Evolutionary conservation across 1,140 invertebrate genomes (phyloP).

Genomic region (Pseudomyrmex flavicornis): DNA sequence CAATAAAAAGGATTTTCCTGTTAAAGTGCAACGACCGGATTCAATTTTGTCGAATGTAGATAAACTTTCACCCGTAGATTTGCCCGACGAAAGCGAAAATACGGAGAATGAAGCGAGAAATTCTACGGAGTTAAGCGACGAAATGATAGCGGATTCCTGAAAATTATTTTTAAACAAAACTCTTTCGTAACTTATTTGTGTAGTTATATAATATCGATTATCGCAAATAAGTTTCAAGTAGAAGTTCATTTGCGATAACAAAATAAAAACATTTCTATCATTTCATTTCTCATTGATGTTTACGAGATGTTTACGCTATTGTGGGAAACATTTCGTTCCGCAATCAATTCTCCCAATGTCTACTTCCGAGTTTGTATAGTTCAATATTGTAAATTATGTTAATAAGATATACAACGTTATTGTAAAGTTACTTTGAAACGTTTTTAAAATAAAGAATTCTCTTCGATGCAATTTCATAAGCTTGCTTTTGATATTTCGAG

Average conservation of each 20-base stretch:
- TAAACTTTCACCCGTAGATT: conserved; percentile 34
- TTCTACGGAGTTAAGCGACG: background rate
- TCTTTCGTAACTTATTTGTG: conserved; percentile 50
- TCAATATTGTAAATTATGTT: conserved; percentile 40
- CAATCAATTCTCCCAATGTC: background rate
- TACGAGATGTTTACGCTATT: background rate
- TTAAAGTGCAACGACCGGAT: conserved; percentile 43
- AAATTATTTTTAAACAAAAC: background rate
- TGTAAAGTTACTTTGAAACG: conserved; percentile 28
- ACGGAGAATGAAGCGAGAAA: conserved; percentile 33
- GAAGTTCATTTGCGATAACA: background rate
- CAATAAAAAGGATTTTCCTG: background rate
- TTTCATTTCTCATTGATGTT: conserved; percentile 23
- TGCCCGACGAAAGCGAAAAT: conserved; percentile 34
- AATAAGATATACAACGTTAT: background rate
- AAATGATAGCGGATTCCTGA: background rate
- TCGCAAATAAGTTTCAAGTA: background rate
- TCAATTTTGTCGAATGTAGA: conserved; percentile 53
- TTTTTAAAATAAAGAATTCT: conserved; percentile 17
- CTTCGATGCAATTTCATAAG: no score
- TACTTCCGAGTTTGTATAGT: conserved; percentile 21
- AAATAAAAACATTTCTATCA: conserved; percentile 1
- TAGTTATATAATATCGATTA: conserved; percentile 3
- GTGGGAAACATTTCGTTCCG: background rate
- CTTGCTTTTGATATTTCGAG: no score